Evolutionary conservation across 1,140 invertebrate species (phyloP), one percentile per base, ranked within the genome.

Genomic region (Drosophila triauraria): DNA sequence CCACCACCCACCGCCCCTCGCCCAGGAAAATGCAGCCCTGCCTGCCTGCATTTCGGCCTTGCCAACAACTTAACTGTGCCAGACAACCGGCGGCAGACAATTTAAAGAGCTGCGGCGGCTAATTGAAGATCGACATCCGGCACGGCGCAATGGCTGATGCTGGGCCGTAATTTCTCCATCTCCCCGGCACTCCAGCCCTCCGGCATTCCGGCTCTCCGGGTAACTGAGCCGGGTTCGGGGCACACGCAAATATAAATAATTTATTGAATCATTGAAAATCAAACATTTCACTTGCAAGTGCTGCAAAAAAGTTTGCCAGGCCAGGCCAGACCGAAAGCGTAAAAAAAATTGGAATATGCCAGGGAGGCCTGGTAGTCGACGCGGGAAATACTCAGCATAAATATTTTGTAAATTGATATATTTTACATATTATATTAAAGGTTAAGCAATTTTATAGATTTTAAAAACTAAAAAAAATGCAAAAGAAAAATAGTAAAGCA

Each of bases 201-300:
- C 27, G 38, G 40, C 15, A 23, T 1, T 23, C 40, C 43, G 3
- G 7, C 8, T 23, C 43, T 17, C 15, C 2, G 62, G 63, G 27
- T 15, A 61, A 51, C 43, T n/a, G 48, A 61, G 30, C 51, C 27
- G 27, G 35, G 35, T 27, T 12, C 32, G 25, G 35, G 62, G 65
- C 78, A 82, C 68, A 90, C 85, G 85, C 85, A 85, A 90, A 90
- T 85, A 90, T 90, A 90, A 90, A 90, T 90, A 79, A 90, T 90
- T 90, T 90, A 90, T 90, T 90, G 85, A 90, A 90, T 90, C 85
- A 90, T 90, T 90, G 85, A 85, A 88, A 90, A 90, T 90, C 85
- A 90, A 90, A 91, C 85, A 90, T 90, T 90, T 90, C 85, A 90
- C 86, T 90, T 81, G 85, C 85, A 90, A 90, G 85, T 90, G 87